These are phyloP conservation scores for Tetropium fuscum DNA, from an alignment of 2,888 invertebrate species.

Conservation along the genomic window DNA sequence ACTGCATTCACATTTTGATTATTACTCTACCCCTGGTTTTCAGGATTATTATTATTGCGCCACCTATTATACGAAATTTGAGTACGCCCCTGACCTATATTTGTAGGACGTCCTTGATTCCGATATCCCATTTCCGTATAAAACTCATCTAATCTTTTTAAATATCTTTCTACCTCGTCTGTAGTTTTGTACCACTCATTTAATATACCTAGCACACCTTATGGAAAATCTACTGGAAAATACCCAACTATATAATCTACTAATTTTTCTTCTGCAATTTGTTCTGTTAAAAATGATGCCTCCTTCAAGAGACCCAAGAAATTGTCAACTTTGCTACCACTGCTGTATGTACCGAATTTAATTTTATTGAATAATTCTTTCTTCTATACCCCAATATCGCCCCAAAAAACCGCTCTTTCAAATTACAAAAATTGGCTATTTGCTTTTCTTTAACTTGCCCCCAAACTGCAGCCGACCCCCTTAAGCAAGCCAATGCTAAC, in stretches of 20 bases:
- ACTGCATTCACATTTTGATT: too few species aligned
- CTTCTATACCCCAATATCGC: slow-evolving; percentile 15
- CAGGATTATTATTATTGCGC: neutral
- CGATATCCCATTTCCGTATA: neutral
- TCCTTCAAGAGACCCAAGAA: slow-evolving; percentile 8
- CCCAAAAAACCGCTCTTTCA: slow-evolving; percentile 1
- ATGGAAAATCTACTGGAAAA: slow-evolving; percentile 11
- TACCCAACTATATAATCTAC: slow-evolving; percentile 7
- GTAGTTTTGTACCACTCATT: slow-evolving; percentile 3
- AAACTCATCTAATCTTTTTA: slow-evolving; percentile 9
- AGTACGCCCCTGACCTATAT: neutral
- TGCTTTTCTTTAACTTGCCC: slow-evolving; percentile 15
- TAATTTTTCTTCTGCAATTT: neutral
- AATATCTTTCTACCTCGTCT: slow-evolving; percentile 9
- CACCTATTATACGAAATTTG: neutral
- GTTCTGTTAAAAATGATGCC: slow-evolving; percentile 11
- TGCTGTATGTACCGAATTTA: slow-evolving; percentile 2
- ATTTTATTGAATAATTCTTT: slow-evolving; percentile 8
- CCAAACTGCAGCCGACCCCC: slow-evolving; percentile 6
- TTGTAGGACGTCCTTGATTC: too few species aligned
- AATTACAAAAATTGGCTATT: neutral
- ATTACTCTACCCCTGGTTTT: neutral
- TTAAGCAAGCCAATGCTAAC: neutral
- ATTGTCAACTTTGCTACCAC: slow-evolving; percentile 5
- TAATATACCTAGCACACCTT: neutral